Evolutionary conservation across 2,113 vertebrate genomes (phyloP), one percentile per base, ranked within the genome.

Genomic region (Pelusios castaneus): DNA sequence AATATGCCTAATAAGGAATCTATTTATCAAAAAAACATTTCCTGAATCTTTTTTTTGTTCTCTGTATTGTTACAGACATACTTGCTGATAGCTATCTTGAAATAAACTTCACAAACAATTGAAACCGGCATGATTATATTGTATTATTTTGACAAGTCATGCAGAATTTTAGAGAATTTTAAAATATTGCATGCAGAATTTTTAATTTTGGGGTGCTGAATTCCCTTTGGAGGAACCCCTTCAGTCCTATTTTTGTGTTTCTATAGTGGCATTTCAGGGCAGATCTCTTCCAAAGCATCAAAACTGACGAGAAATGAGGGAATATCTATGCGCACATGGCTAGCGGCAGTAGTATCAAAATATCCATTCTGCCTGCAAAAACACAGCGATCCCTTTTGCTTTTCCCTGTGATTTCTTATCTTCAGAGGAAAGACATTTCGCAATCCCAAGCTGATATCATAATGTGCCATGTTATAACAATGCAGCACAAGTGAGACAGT

Each of bases 361-460:
- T 12, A 76, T 1, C 47, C 49, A 2, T 3, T 2, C 7, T 29
- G 78, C 10, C 6, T 82, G 54, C 19, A 3, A 27, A 43, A 4
- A 0, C 0, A 1, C 60, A 56, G 80, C 27, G 7, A 17, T 12
- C 29, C 9, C 16, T 82, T 91, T 89, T 88, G 2, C 1, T 83
- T 1, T 81, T 90, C 7, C 13, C 0, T 0, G 2, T 63, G 78
- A 93, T 54, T 67, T 77, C 34, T 67, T 21, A 67, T 67, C 34
- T 38, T 70, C 5, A 70, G 63, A 70, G 63, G 19, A 70, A 38
- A n/a, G 63, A 8, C 63, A 70, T 38, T 38, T 21, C 9, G 22
- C n/a, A 70, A 83, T 14, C 38, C 6, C 79, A 88, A 76, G n/a
- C 4, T 17, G 54, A 45, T 9, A 82, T 31, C 13, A 41, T 45